phyloP scores from a whole-genome alignment of 2,888 invertebrate genomes.

The Himalopsyche anomala region DNA sequence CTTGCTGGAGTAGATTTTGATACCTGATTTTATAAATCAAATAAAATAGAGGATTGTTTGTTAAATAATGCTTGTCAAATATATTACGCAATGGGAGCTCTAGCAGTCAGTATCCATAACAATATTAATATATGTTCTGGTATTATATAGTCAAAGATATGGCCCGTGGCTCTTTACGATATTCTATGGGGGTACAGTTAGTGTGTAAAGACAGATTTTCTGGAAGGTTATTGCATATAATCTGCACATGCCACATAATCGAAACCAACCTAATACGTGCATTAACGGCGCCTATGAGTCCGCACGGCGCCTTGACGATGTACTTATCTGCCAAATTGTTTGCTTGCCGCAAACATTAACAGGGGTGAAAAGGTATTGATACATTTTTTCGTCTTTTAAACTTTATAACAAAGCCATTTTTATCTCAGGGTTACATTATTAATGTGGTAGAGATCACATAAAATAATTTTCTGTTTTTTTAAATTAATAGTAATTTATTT shows the following conservation, averaged over 20 bases:
- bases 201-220: conserved; percentile 3
- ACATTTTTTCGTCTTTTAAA: background rate
- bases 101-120: background rate
- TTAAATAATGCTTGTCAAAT: too few relatives aligned
- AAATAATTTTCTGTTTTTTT: too few relatives aligned
- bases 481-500: too few relatives aligned
- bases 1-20: too few relatives aligned
- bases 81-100: too few relatives aligned
- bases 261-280: conserved; percentile 32
- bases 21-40: too few relatives aligned
- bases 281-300: conserved; percentile 15
- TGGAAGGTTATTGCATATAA: conserved; percentile 28
- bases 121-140: background rate
- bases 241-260: conserved; percentile 40
- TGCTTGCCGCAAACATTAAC: background rate
- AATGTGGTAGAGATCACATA: too few relatives aligned
- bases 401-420: too few relatives aligned
- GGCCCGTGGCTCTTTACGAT: background rate
- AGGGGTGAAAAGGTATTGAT: background rate
- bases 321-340: background rate
- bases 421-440: too few relatives aligned
- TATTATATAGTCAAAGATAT: background rate
- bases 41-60: too few relatives aligned
- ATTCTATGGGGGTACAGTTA: conserved; percentile 2
- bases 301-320: conserved; percentile 15